These are phyloP conservation scores for Synodontis membranacea DNA, from an alignment of 2,113 vertebrate genomes.

Conservation along the genomic window DNA sequence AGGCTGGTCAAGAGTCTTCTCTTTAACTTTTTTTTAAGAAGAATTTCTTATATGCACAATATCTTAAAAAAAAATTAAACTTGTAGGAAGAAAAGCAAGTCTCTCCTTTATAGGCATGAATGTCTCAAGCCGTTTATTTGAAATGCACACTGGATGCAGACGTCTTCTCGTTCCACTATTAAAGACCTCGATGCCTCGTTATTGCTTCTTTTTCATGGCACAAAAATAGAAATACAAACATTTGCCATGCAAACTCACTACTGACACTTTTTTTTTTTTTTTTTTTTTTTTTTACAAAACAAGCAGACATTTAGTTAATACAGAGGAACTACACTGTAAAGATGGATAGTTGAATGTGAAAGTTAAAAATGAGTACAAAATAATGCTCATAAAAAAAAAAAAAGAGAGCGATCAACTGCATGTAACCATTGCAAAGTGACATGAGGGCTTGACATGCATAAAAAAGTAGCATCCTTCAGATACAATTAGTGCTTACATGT, in stretches of 20 bases:
- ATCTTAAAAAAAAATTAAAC: background rate
- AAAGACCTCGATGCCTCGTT: slow-evolving; percentile 68
- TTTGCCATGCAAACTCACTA: slow-evolving; percentile 83
- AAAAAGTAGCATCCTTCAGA: slow-evolving; percentile 65
- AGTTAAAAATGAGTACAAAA: slow-evolving; percentile 70
- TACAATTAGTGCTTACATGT: slow-evolving; percentile 53
- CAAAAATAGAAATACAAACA: slow-evolving; percentile 73
- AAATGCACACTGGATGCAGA: slow-evolving; percentile 52
- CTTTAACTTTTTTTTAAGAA: background rate
- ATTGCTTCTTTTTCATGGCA: slow-evolving; percentile 87
- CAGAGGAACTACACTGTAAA: slow-evolving; percentile 61
- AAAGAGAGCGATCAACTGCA: slow-evolving; percentile 75
- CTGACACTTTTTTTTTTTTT: slow-evolving; percentile 54
- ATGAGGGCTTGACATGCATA: slow-evolving; percentile 70
- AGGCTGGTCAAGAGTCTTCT: background rate
- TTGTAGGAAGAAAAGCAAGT: background rate
- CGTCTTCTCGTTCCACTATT: slow-evolving; percentile 40
- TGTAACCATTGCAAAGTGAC: slow-evolving; percentile 83
- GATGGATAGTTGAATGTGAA: slow-evolving; percentile 67
- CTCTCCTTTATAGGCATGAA: background rate
- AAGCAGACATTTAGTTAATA: slow-evolving; percentile 48
- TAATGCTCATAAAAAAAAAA: slow-evolving; percentile 72
- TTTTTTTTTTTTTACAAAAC: slow-evolving; percentile 62
- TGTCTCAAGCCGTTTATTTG: slow-evolving; percentile 54
- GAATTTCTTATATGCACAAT: background rate